Percentiles rank a stretch among this genome's conserved stretches.
Conservation (phyloP, 2,797 vertebrate genomes). For the Acridotheres tristis region DNA sequence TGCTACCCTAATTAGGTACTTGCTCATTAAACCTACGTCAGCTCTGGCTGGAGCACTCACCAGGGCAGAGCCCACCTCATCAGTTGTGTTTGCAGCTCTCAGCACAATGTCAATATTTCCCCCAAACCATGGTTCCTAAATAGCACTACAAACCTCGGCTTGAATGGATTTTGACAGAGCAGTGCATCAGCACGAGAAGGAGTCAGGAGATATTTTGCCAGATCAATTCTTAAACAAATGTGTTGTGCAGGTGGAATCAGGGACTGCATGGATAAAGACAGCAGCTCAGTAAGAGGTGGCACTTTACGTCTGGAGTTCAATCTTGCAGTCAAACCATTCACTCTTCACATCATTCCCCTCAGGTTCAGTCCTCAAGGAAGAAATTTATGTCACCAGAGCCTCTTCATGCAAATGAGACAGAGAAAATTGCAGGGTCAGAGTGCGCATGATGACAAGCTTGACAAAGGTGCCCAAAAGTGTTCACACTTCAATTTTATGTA, state of each 20-base stretch:
- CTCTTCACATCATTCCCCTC: background rate
- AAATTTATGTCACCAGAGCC: background rate
- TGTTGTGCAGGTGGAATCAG: background rate
- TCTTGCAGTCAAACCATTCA: background rate
- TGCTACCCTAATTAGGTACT: background rate
- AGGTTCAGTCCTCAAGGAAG: background rate
- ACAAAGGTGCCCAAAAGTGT: background rate
- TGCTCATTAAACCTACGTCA: background rate
- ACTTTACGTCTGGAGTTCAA: background rate
- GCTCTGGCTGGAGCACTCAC: background rate
- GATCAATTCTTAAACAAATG: conserved; percentile 3
- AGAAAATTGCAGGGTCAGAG: background rate
- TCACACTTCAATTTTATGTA: background rate
- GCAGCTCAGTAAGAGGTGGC: background rate
- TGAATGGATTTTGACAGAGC: conserved; percentile 9
- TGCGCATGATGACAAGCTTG: background rate
- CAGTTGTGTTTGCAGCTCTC: background rate
- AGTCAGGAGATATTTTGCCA: background rate
- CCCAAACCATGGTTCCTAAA: background rate
- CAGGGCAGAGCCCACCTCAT: background rate
- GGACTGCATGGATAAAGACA: background rate
- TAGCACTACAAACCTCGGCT: background rate
- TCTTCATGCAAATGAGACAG: background rate
- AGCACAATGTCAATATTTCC: conserved; percentile 9
- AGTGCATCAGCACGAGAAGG: background rate